Base-by-base conservation (phyloP, 1,140 invertebrate genomes). In the Hyphantria cunea region DNA sequence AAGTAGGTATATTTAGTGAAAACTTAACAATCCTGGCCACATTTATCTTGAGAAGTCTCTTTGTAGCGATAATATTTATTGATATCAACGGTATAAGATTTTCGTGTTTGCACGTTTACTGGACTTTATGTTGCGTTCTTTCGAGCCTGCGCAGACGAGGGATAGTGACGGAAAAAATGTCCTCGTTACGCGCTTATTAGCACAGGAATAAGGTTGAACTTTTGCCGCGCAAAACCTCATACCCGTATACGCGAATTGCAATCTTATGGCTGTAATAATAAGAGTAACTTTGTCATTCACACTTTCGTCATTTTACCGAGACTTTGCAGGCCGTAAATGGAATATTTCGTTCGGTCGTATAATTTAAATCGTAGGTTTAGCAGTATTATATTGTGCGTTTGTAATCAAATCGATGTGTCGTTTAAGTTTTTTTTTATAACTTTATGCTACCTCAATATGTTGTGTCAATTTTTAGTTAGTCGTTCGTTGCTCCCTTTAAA, bases 371-470 rank as follows among this genome's bases (percentile, higher is more conserved):
- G 70, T 82, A 85, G 78, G 64, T 76, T 81, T 84, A 86, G 80
- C 86, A 89, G 86, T 86, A 88, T 88, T 88, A 84, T 81, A 78
- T 58, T 61, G 66, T 74, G 64, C 55, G 67, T 72, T 64, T 73
- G 67, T 68, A 63, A 64, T 70, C 55, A 70, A 70, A 70, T 15
- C 64, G 71, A 66, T 66, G 58, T 69, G 66, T 50, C 56, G 68
- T 76, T 72, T 76, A 75, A 64, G 66, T 64, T 70, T 63, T 6
- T 70, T 76, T 78, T 65, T 74, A 67, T 79, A 72, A 82, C 65
- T 79, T 78, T 74, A 68, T 75, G 76, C 83, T 88, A 86, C 85
- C 85, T 88, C 85, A 86, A 77, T 75, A 70, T 76, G 71, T 82
- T 78, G 76, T 78, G 76, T 78, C 70, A 79, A 60, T 72, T 69